Evolutionary conservation across 2,888 invertebrate species (phyloP).

Genomic region (Gastrophysa polygoni): DNA sequence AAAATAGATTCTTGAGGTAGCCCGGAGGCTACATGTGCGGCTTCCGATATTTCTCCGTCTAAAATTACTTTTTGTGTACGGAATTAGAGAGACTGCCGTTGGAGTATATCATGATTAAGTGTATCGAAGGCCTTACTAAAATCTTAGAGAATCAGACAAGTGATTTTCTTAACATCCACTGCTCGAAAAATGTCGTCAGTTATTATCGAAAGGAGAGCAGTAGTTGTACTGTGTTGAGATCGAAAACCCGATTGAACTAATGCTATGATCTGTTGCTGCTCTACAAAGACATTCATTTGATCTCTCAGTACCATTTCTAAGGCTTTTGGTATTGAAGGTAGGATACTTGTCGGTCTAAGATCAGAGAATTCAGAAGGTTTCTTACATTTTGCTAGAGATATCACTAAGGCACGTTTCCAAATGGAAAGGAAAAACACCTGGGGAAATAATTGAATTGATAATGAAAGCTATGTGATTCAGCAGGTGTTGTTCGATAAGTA

Average conservation of each 20-base stretch:
- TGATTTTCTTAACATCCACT: background rate
- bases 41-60: background rate
- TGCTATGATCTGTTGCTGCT: too few relatives aligned
- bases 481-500: background rate
- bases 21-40: background rate
- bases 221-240: too few relatives aligned
- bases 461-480: conserved; percentile 9
- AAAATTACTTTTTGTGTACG: background rate
- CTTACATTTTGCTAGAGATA: conserved; percentile 8
- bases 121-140: background rate
- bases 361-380: conserved; percentile 3
- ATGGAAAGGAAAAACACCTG: background rate
- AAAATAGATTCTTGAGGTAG: conserved; percentile 6
- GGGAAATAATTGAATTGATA: conserved; percentile 9
- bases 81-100: background rate
- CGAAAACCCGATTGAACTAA: too few relatives aligned
- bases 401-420: conserved; percentile 18
- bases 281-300: too few relatives aligned
- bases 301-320: conserved; percentile 8
- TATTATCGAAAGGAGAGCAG: conserved; percentile 4
- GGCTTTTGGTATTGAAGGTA: conserved; percentile 8
- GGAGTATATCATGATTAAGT: too few relatives aligned
- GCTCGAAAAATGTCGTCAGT: conserved; percentile 1
- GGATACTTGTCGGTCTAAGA: conserved; percentile 12
- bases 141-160: background rate